Evolutionary conservation across 1,140 invertebrate species (phyloP).

Genomic region (Philotrypesis tridentata): DNA sequence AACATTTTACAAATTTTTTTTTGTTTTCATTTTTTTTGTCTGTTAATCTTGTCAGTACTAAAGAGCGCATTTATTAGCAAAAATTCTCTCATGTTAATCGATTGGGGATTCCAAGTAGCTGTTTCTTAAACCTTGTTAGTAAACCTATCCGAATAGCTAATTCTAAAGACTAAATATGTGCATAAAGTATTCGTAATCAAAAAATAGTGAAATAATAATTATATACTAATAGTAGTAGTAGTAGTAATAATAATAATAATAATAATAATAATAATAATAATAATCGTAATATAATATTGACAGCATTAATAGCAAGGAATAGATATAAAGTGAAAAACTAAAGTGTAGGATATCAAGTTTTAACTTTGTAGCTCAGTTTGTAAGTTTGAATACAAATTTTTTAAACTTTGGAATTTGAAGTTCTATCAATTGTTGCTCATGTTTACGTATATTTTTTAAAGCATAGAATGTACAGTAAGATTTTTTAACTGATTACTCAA

Average conservation of each 20-base stretch:
- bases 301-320: slow-evolving; percentile 43
- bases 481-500: slow-evolving; percentile 44
- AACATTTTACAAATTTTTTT: slow-evolving; percentile 56
- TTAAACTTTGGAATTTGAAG: background rate
- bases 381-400: slow-evolving; percentile 20
- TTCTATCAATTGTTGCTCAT: slow-evolving; percentile 35
- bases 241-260: slow-evolving; percentile 41
- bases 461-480: slow-evolving; percentile 47
- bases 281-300: slow-evolving; percentile 42
- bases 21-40: slow-evolving; percentile 56
- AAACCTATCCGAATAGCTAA: slow-evolving; percentile 26
- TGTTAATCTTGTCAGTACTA: slow-evolving; percentile 65
- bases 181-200: slow-evolving; percentile 24
- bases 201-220: slow-evolving; percentile 35
- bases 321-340: slow-evolving; percentile 9
- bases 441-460: slow-evolving; percentile 37
- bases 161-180: slow-evolving; percentile 32
- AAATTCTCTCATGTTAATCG: slow-evolving; percentile 63
- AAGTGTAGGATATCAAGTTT: background rate
- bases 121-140: slow-evolving; percentile 29
- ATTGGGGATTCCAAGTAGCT: slow-evolving; percentile 56
- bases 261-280: slow-evolving; percentile 39
- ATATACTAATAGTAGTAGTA: slow-evolving; percentile 35
- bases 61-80: slow-evolving; percentile 66
- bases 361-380: no score